These are phyloP conservation scores for Camelus dromedarius DNA, from an alignment of 2,113 vertebrate genomes.

Conservation along the genomic window DNA sequence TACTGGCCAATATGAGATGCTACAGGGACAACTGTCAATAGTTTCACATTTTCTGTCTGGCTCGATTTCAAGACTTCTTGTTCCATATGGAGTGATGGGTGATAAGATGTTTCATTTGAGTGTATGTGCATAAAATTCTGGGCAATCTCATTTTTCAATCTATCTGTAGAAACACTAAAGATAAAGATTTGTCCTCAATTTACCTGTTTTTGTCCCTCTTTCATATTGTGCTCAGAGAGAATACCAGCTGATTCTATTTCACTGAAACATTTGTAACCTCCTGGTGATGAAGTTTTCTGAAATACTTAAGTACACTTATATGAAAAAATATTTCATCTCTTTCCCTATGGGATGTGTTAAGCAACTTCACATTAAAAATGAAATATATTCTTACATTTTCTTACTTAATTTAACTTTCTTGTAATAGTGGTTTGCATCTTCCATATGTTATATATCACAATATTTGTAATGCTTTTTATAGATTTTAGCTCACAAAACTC, in stretches of 20 bases:
- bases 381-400: conserved; percentile 43
- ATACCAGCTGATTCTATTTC: conserved; percentile 47
- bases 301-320: conserved; percentile 52
- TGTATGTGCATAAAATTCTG: conserved; percentile 30
- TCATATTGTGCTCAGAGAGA: conserved; percentile 47
- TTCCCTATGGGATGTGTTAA: neutral
- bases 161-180: conserved; percentile 37
- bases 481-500: conserved; percentile 48
- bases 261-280: conserved; percentile 56
- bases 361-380: conserved; percentile 57
- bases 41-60: neutral
- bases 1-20: neutral
- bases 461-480: neutral
- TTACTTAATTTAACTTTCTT: conserved; percentile 60
- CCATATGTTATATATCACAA: conserved; percentile 46
- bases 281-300: conserved; percentile 48
- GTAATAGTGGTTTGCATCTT: neutral
- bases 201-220: neutral
- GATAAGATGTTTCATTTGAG: conserved; percentile 27
- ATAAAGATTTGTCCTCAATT: conserved; percentile 44
- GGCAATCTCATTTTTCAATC: neutral
- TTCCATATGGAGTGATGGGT: neutral
- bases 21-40: neutral
- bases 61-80: conserved; percentile 43
- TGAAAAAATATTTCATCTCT: conserved; percentile 42